phyloP scores from a whole-genome alignment of 2,888 invertebrate genomes.

The Lasiommata megera region DNA sequence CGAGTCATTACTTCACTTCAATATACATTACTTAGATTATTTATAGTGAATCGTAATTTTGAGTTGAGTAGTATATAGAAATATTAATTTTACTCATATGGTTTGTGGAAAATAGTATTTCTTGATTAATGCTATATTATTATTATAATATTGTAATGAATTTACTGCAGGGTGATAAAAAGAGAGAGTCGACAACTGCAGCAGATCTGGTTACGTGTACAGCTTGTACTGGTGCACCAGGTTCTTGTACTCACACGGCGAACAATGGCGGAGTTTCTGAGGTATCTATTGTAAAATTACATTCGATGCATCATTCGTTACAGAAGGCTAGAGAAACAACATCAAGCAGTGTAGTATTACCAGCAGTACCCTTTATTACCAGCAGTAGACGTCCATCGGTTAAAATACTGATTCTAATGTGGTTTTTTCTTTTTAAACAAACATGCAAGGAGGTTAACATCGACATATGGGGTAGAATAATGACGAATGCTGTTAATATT shows the following conservation, averaged over 20 bases:
- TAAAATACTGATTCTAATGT: no score
- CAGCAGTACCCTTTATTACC: no score
- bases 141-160: not conserved
- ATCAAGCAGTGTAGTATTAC: no score
- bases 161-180: slow-evolving; percentile 88
- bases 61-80: slow-evolving; percentile 3
- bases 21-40: not conserved
- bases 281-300: slow-evolving; percentile 80
- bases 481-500: no score
- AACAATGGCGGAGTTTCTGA: slow-evolving; percentile 94
- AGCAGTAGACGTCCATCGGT: no score
- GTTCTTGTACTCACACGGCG: slow-evolving; percentile 91
- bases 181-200: slow-evolving; percentile 88
- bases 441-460: no score
- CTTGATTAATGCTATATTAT: not conserved
- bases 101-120: not conserved
- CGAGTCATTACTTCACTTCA: slow-evolving; percentile 19
- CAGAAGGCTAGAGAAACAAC: no score
- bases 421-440: no score
- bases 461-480: no score
- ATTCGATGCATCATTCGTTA: no score
- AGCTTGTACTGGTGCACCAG: slow-evolving; percentile 87
- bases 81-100: slow-evolving; percentile 13
- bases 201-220: slow-evolving; percentile 93
- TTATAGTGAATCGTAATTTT: not conserved